These are phyloP conservation scores for Hiodon tergisus DNA, from an alignment of 2,113 vertebrate species.

Conservation along the genomic window DNA sequence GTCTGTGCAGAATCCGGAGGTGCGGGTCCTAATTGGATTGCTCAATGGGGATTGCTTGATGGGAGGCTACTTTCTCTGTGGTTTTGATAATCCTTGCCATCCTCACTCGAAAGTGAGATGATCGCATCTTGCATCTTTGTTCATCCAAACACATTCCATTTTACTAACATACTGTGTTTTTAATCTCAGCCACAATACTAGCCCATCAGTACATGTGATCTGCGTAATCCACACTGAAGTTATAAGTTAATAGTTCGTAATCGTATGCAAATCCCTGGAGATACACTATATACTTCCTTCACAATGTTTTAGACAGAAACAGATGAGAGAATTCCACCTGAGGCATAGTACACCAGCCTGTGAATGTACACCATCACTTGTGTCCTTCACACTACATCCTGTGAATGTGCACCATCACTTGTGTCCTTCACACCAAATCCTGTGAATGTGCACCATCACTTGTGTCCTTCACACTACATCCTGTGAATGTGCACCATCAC, in stretches of 20 bases:
- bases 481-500: too few relatives aligned
- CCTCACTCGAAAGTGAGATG: conserved; percentile 21
- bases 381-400: too few relatives aligned
- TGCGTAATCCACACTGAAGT: conserved; percentile 45
- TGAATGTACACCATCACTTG: too few relatives aligned
- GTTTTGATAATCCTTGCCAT: conserved; percentile 30
- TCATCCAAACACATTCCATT: conserved; percentile 12
- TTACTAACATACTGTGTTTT: conserved; percentile 7
- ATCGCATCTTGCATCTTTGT: conserved; percentile 19
- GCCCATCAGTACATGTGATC: neutral
- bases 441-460: too few relatives aligned
- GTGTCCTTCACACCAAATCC: too few relatives aligned
- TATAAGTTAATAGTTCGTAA: conserved; percentile 41
- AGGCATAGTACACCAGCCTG: too few relatives aligned
- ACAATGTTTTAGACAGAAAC: too few relatives aligned
- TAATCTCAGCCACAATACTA: too few relatives aligned
- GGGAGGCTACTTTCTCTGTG: conserved; percentile 7
- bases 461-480: too few relatives aligned
- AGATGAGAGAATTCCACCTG: too few relatives aligned
- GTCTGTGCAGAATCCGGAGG: conserved; percentile 18
- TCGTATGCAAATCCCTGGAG: conserved; percentile 21
- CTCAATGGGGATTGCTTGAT: neutral
- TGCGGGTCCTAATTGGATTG: conserved; percentile 24
- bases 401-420: too few relatives aligned
- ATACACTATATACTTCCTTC: too few relatives aligned